phyloP scores from a whole-genome alignment of 2,113 vertebrate species.

The Rhinoderma darwinii region DNA sequence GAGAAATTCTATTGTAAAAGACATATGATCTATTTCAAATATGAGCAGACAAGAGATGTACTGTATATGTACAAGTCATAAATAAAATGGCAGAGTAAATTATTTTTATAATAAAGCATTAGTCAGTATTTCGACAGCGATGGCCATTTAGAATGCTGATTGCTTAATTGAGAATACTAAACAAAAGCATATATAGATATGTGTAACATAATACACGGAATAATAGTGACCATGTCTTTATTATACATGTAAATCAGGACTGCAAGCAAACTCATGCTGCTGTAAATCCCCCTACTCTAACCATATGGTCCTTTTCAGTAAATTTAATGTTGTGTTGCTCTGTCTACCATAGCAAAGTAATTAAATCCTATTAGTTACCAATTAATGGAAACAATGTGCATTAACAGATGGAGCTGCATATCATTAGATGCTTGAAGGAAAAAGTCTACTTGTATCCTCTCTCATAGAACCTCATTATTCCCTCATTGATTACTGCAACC shows the following conservation, averaged over 20 bases:
- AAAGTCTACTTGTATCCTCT: not conserved
- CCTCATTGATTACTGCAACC: slow-evolving; percentile 18
- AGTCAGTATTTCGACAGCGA: not conserved
- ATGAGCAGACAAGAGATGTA: not conserved
- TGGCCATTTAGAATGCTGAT: not conserved
- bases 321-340: slow-evolving; percentile 30
- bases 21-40: not conserved
- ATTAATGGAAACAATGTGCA: slow-evolving; percentile 53
- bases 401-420: slow-evolving; percentile 48
- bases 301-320: slow-evolving; percentile 46
- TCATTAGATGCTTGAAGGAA: slow-evolving; percentile 36
- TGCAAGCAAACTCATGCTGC: slow-evolving; percentile 13
- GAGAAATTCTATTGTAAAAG: no score
- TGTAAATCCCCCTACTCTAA: slow-evolving; percentile 22
- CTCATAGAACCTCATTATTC: slow-evolving; percentile 21
- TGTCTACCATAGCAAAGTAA: slow-evolving; percentile 53
- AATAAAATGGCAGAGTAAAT: not conserved
- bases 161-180: not conserved
- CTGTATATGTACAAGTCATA: not conserved
- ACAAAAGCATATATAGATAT: not conserved
- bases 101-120: not conserved
- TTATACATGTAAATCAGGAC: not conserved
- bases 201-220: not conserved
- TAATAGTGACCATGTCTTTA: not conserved
- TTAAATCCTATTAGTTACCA: slow-evolving; percentile 52